Conservation (phyloP, 2,797 vertebrate species). For the Epinephelus malabaricus region DNA sequence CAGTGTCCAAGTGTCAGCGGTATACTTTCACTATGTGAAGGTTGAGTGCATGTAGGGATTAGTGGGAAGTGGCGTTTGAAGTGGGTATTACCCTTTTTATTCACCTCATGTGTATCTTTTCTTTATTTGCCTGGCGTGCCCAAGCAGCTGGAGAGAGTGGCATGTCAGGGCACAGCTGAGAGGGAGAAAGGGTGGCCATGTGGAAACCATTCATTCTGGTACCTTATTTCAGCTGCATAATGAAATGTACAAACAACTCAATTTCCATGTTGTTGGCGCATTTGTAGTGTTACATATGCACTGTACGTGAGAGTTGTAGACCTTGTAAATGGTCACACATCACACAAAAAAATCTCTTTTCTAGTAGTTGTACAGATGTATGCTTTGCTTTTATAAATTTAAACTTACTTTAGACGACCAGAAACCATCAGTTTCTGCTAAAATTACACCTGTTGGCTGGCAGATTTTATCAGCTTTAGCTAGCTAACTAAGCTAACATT, state of each 20-base stretch:
- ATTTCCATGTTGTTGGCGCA: slow-evolving; percentile 3
- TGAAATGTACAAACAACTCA: slow-evolving; percentile 18
- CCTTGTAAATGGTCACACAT: background rate
- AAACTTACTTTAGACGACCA: too few species aligned
- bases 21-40: slow-evolving; percentile 59
- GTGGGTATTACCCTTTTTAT: slow-evolving; percentile 71
- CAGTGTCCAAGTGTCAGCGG: slow-evolving; percentile 64
- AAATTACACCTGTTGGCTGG: too few species aligned
- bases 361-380: too few species aligned
- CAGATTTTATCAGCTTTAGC: too few species aligned
- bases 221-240: slow-evolving; percentile 16
- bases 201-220: slow-evolving; percentile 11
- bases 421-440: too few species aligned
- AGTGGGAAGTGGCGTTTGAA: slow-evolving; percentile 75
- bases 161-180: slow-evolving; percentile 17
- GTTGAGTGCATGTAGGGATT: slow-evolving; percentile 73
- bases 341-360: too few species aligned
- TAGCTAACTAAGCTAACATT: too few species aligned
- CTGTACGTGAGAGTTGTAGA: background rate
- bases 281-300: slow-evolving; percentile 1
- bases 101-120: slow-evolving; percentile 68
- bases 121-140: slow-evolving; percentile 55
- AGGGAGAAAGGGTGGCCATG: slow-evolving; percentile 12
- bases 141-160: slow-evolving; percentile 47
- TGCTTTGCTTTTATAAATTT: too few species aligned